Base-by-base conservation (phyloP, 2,888 invertebrate genomes). In the Neoaliturus tenellus region DNA sequence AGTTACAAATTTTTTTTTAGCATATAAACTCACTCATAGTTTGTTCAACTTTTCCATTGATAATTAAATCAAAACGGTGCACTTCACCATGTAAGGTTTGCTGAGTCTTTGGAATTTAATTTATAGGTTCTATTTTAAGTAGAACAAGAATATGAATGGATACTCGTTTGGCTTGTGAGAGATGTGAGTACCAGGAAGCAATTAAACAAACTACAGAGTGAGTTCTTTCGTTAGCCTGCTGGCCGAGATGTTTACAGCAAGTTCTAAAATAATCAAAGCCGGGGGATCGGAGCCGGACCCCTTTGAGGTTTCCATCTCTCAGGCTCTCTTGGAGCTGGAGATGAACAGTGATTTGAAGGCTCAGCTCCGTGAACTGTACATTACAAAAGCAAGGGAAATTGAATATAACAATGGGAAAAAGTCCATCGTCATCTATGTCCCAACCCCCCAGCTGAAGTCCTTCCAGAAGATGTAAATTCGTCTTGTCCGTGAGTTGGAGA, bases 381-480 rank as follows among this genome's bases (percentile, higher is more conserved):
- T 98, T 91, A 97, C 97, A 83, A 98, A 97, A 90, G 98, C 98
- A 87, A 96, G 96, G 91, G 98, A 98, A 93, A 95, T 98, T 89
- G 98, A 98, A 91, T 94, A 97, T 35, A 96, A 97, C 89, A 75
- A 75, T 25, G 96, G 95, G 90, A 98, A 98, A 91, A 98, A 98
- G 97, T 97, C 98, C 81, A 97, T 99, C 91, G 98, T 99, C 90
- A 98, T 99, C 91, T 99, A 98, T 90, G 99, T 99, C 89, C 99
- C 99, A 85, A 98, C 99, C 93, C 99, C 99, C 86, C 99, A 99
- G 92, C 93, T 99, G 92, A 98, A 97, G 92, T 95, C 96, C 85
- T 99, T 98, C 94, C 99, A 99, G 92, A 99, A 99, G 92, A 96
- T 99, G 88, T 99, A 99, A 92, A 96, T 96, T 87, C 94, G 98